Conservation (phyloP, 2,113 vertebrate genomes). For the Cromileptes altivelis region DNA sequence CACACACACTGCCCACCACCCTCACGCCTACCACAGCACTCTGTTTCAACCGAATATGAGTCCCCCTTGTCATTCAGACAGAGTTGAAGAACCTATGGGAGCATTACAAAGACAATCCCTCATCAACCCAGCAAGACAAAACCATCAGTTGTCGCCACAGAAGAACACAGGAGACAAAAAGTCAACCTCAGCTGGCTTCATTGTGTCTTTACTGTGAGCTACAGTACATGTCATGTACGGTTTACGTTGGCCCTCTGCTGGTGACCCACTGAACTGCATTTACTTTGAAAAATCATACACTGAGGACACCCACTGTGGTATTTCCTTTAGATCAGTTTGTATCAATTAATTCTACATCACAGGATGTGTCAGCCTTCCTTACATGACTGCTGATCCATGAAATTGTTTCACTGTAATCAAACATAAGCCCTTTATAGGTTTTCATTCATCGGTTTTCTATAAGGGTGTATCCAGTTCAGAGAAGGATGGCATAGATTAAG, state of each 20-base stretch:
- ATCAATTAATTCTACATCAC: too few relatives aligned
- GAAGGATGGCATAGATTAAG: not conserved
- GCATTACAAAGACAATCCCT: conserved; percentile 40
- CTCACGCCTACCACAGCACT: not conserved
- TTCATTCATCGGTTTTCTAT: not conserved
- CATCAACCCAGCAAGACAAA: conserved; percentile 33
- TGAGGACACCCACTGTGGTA: not conserved
- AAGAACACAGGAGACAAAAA: not conserved
- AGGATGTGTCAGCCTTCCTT: not conserved
- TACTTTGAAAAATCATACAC: not conserved
- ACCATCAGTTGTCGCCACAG: conserved; percentile 6
- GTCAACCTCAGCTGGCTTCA: conserved; percentile 5
- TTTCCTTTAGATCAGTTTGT: not conserved
- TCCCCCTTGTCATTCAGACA: conserved; percentile 2
- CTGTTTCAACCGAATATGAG: not conserved
- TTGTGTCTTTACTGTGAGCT: not conserved
- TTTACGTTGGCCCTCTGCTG: conserved; percentile 55
- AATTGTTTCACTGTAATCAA: not conserved
- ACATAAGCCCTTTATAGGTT: not conserved
- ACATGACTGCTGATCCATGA: not conserved
- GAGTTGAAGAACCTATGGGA: conserved; percentile 11
- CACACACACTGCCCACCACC: not conserved
- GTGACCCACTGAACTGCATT: conserved; percentile 39
- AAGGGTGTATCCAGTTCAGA: not conserved
- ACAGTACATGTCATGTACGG: not conserved